A percentile compares a stretch with the other conserved stretches of the same genome.
phyloP scores from a whole-genome alignment of 2,888 invertebrate genomes.

The Torymus texanus region DNA sequence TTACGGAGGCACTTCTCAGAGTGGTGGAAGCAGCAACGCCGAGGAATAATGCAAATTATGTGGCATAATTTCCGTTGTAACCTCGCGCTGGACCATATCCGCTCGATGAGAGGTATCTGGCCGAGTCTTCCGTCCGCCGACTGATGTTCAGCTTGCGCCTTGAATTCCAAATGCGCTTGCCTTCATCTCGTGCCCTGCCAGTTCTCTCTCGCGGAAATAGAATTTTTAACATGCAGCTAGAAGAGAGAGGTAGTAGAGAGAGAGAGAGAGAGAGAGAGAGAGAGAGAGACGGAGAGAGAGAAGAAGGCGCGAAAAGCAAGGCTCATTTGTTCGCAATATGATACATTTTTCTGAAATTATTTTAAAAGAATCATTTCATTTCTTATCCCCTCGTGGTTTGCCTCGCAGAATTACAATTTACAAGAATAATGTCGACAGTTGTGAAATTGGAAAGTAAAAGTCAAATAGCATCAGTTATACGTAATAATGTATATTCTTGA shows the following conservation, averaged over 20 bases:
- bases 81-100: slow-evolving; percentile 43
- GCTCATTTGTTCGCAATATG: slow-evolving; percentile 24
- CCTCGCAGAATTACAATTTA: slow-evolving; percentile 17
- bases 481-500: no score
- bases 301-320: background rate
- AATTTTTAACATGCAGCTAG: slow-evolving; percentile 39
- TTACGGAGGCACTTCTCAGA: background rate
- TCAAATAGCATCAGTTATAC: background rate
- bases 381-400: background rate
- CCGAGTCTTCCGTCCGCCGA: slow-evolving; percentile 43
- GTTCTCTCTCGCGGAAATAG: slow-evolving; percentile 43
- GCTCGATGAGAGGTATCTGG: slow-evolving; percentile 43
- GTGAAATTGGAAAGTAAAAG: background rate
- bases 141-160: slow-evolving; percentile 45
- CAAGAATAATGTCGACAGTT: slow-evolving; percentile 16
- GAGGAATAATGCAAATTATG: slow-evolving; percentile 51
- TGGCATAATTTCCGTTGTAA: slow-evolving; percentile 52
- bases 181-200: slow-evolving; percentile 25
- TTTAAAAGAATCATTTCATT: slow-evolving; percentile 29
- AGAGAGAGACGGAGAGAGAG: background rate
- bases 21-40: background rate
- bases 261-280: background rate
- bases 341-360: slow-evolving; percentile 29
- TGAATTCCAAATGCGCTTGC: slow-evolving; percentile 45
- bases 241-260: background rate